Evolutionary conservation across 2,113 vertebrate species (phyloP).

Genomic region (Syngnathus floridae): DNA sequence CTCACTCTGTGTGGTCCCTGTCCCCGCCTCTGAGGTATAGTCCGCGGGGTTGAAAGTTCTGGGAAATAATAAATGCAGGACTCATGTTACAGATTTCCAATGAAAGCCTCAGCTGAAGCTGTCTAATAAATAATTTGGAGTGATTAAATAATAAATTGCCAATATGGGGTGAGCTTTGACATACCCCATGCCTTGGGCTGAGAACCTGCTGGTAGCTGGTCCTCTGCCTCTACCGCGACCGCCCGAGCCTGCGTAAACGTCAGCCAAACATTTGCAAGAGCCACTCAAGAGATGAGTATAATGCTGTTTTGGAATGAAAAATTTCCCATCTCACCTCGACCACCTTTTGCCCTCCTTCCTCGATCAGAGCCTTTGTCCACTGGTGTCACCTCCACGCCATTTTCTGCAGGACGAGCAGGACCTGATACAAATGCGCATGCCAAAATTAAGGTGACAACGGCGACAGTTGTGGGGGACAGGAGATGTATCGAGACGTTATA

Average conservation of each 20-base stretch:
- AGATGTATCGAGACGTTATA: conserved; percentile 38
- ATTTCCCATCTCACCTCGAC: conserved; percentile 73
- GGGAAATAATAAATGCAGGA: conserved; percentile 24
- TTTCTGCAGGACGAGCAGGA: conserved; percentile 84
- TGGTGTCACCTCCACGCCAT: conserved; percentile 81
- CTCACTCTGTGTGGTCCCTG: conserved; percentile 56
- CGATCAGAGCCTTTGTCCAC: conserved; percentile 82
- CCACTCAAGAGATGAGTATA: background rate
- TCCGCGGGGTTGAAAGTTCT: conserved; percentile 96
- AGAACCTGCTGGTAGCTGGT: conserved; percentile 82
- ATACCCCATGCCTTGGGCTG: conserved; percentile 95
- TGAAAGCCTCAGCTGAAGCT: no score
- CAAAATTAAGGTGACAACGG: background rate
- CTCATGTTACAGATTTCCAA: background rate
- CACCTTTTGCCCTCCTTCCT: conserved; percentile 78
- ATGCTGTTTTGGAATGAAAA: background rate
- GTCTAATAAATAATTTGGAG: no score
- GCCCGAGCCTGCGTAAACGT: conserved; percentile 73
- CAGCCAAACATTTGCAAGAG: conserved; percentile 15
- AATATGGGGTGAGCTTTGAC: conserved; percentile 17
- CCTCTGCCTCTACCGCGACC: conserved; percentile 84
- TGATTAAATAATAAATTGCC: no score
- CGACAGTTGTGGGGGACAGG: background rate
- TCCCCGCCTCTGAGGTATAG: conserved; percentile 75
- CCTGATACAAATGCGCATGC: background rate